Evolutionary conservation across 2,113 vertebrate genomes (phyloP).

Genomic region (Antigone vipio): DNA sequence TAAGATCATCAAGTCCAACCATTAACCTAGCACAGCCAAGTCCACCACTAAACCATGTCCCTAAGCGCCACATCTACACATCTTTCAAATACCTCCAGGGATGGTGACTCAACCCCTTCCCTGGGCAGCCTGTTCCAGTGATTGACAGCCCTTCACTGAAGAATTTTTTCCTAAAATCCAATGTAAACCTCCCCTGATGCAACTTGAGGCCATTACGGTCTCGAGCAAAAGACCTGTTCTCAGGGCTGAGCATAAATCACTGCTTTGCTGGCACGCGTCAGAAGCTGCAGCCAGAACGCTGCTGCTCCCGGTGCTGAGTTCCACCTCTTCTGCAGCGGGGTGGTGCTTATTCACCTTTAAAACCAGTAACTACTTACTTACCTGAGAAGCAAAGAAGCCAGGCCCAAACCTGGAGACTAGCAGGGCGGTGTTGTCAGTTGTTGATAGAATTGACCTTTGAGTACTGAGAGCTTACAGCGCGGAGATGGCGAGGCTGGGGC

Average conservation of each 20-base stretch:
- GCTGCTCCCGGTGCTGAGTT: neutral
- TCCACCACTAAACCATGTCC: neutral
- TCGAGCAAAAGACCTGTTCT: neutral
- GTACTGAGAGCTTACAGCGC: rapidly evolving
- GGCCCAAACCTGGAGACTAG: neutral
- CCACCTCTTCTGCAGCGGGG: rapidly evolving
- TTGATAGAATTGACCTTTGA: neutral
- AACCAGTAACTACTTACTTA: neutral
- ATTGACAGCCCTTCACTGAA: neutral
- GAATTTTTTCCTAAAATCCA: neutral
- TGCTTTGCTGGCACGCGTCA: rapidly evolving
- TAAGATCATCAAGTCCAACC: rapidly evolving
- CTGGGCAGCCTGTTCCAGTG: neutral
- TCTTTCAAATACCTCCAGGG: neutral
- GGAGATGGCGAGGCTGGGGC: neutral
- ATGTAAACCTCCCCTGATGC: neutral
- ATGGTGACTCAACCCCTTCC: neutral
- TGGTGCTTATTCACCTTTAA: neutral
- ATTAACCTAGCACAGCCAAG: neutral
- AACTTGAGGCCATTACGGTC: neutral
- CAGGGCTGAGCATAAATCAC: neutral
- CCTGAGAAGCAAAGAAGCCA: neutral
- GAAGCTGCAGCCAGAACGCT: neutral
- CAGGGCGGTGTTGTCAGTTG: rapidly evolving
- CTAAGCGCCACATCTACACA: rapidly evolving